These are phyloP conservation scores for Brotogeris chrysoptera DNA, from an alignment of 2,797 vertebrate species.

Conservation along the genomic window DNA sequence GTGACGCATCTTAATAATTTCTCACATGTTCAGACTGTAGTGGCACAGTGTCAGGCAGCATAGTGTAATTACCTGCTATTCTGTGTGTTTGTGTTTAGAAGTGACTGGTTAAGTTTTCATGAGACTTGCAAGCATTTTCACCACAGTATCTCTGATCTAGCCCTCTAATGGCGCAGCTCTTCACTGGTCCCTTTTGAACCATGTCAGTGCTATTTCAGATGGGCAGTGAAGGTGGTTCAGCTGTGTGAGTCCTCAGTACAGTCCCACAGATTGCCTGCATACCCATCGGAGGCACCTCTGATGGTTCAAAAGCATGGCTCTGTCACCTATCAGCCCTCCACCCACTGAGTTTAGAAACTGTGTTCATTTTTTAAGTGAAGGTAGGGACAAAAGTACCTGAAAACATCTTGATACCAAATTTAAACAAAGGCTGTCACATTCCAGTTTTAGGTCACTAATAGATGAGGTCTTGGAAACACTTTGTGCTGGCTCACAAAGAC, in stretches of 20 bases:
- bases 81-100: background rate
- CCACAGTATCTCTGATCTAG: background rate
- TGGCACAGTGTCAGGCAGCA: accelerated
- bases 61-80: background rate
- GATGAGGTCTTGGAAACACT: background rate
- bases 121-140: background rate
- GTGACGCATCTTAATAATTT: accelerated
- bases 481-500: conserved; percentile 30
- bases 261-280: background rate
- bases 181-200: background rate
- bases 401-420: conserved; percentile 5
- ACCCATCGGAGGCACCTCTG: background rate
- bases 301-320: background rate
- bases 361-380: background rate
- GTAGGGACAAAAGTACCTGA: background rate
- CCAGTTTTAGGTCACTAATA: conserved; percentile 30
- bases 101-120: background rate
- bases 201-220: background rate
- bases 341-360: conserved; percentile 38
- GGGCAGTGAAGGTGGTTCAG: background rate
- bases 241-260: background rate
- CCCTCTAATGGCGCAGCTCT: background rate
- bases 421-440: background rate
- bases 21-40: background rate
- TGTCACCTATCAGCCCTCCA: background rate